phyloP scores from a whole-genome alignment of 2,113 vertebrate species.

The Xiphophorus hellerii region DNA sequence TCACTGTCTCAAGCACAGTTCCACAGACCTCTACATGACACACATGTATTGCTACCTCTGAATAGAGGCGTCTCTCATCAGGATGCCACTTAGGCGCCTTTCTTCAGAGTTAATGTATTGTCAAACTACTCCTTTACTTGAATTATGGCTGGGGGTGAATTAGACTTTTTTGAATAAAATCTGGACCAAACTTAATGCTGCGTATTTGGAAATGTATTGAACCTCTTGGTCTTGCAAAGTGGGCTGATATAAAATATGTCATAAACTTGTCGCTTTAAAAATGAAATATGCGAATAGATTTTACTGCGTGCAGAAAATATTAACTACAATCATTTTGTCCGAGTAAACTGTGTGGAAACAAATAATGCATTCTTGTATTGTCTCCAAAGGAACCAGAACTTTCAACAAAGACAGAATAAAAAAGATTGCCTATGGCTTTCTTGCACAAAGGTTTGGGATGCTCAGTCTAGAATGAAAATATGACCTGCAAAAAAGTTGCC shows the following conservation, averaged over 20 bases:
- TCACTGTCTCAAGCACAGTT: too few species aligned
- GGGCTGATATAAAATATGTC: neutral
- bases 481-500: neutral
- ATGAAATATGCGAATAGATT: neutral
- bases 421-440: neutral
- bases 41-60: too few species aligned
- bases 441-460: neutral
- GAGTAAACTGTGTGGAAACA: neutral
- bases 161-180: neutral
- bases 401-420: neutral
- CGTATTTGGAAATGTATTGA: neutral
- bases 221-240: neutral
- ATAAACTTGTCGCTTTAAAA: neutral
- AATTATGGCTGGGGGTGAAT: neutral
- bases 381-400: neutral
- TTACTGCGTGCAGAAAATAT: neutral
- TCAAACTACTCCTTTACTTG: neutral
- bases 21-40: too few species aligned
- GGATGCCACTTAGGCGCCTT: neutral
- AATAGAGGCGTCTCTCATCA: too few species aligned
- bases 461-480: neutral
- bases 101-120: neutral
- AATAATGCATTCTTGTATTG: neutral
- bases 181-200: neutral
- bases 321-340: neutral